Conservation (phyloP, 1,140 invertebrate species). For the Stegodyphus mimosarum region DNA sequence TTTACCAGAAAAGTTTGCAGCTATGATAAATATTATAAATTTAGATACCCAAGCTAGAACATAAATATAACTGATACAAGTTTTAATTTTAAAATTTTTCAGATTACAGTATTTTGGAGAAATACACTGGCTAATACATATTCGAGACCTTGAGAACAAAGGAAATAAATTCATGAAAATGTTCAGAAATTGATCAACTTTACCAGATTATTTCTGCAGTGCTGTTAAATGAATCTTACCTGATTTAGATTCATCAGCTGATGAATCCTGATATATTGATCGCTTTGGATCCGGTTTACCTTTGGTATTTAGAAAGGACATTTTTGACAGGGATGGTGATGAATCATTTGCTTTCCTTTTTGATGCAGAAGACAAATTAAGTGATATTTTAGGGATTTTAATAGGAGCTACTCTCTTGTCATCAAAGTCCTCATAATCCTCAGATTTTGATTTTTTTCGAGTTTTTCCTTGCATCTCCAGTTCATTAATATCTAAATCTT, state of each 20-base stretch:
- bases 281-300: slow-evolving; percentile 19
- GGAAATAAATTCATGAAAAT: too few species aligned
- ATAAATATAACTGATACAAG: too few species aligned
- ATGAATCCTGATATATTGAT: slow-evolving; percentile 9
- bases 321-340: not conserved
- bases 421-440: slow-evolving; percentile 47
- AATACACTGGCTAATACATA: too few species aligned
- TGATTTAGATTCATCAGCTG: slow-evolving; percentile 49
- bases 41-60: too few species aligned
- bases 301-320: slow-evolving; percentile 5
- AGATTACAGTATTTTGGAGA: too few species aligned
- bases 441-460: slow-evolving; percentile 41
- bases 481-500: slow-evolving; percentile 91
- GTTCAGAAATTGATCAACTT: too few species aligned
- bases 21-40: too few species aligned
- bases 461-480: slow-evolving; percentile 63
- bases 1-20: too few species aligned
- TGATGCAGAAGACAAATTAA: slow-evolving; percentile 13
- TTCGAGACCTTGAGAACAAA: too few species aligned
- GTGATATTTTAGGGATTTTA: slow-evolving; percentile 61
- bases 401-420: slow-evolving; percentile 58
- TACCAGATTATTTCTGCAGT: too few species aligned
- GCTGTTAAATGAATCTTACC: too few species aligned
- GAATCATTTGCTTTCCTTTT: not conserved
- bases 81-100: too few species aligned